Base-by-base conservation (phyloP, 2,113 vertebrate genomes). In the Salvelinus sp. region DNA sequence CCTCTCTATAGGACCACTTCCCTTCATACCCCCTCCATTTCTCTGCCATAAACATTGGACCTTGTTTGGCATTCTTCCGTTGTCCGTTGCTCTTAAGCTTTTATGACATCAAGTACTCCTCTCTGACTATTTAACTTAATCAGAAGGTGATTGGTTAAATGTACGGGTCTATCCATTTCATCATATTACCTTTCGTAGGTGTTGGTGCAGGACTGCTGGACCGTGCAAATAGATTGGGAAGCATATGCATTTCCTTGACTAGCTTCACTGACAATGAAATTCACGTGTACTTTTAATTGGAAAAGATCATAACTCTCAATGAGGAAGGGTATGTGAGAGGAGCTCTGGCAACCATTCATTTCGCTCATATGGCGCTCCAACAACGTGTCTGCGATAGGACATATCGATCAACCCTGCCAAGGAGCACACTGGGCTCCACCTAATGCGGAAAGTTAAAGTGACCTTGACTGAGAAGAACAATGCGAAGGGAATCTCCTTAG, bases 251-350 rank as follows among this genome's bases (percentile, higher is more conserved):
- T 82, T 88, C 76, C 76, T 82, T 79, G n/a, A n/a, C n/a, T n/a
- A n/a, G n/a, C n/a, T n/a, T 69, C 72, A 38, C 30, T 85, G 86
- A 82, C 86, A 85, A 78, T 22, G 70, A 81, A 83, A n/a, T n/a
- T n/a, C n/a, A n/a, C n/a, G n/a, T 80, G 77, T 16, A 81, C 82
- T 82, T 85, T 88, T 88, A 86, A 84, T 88, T 84, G 73, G 74
- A 84, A 84, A 82, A 79, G 73, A 86, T 82, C 80, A 81, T 80
- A 83, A 82, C 50, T 85, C 76, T 83, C 78, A 44, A 72, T 18
- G 72, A 64, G 64, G 27, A 22, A 9, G 22, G 10, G 1, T n/a
- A 27, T n/a, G 38, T 16, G 50, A 18, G 50, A 54, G 50, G 50
- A 54, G 16, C n/a, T 54, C 50, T 54, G 58, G 20, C 58, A n/a